Evolutionary conservation across 2,888 invertebrate species (phyloP).

Genomic region (Gastrophysa polygoni): DNA sequence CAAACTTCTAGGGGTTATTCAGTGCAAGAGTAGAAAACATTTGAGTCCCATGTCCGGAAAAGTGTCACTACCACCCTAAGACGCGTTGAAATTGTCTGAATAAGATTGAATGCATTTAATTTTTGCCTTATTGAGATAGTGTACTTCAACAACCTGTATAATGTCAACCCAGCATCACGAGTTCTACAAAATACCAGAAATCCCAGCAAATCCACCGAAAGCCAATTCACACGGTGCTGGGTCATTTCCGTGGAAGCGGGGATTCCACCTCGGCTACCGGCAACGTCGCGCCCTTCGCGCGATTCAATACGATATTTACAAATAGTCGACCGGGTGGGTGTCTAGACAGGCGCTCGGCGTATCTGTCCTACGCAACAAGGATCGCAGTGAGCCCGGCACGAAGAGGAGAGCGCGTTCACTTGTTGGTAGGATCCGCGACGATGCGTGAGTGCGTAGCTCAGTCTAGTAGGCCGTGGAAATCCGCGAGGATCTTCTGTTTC

Average conservation of each 20-base stretch:
- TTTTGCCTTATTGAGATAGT: too few relatives aligned
- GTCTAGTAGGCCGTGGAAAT: neutral
- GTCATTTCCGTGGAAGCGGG: neutral
- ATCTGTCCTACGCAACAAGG: slow-evolving; percentile 44
- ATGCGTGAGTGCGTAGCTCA: neutral
- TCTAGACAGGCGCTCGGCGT: slow-evolving; percentile 36
- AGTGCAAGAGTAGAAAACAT: too few relatives aligned
- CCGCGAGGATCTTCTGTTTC: neutral
- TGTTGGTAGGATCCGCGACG: neutral
- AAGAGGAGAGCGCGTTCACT: neutral
- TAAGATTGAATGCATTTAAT: too few relatives aligned
- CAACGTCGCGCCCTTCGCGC: slow-evolving; percentile 16
- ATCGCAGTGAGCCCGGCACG: slow-evolving; percentile 35
- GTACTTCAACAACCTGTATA: too few relatives aligned
- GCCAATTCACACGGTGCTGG: too few relatives aligned
- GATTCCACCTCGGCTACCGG: neutral
- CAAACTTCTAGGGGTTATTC: too few relatives aligned
- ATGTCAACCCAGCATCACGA: too few relatives aligned
- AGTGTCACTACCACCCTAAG: too few relatives aligned
- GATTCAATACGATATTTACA: slow-evolving; percentile 42
- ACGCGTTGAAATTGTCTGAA: too few relatives aligned
- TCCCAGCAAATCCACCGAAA: too few relatives aligned
- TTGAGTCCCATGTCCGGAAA: too few relatives aligned
- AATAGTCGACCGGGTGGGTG: slow-evolving; percentile 38
- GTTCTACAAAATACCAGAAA: too few relatives aligned